Conservation (phyloP, 2,888 invertebrate genomes). For the Xylophagus ater region DNA sequence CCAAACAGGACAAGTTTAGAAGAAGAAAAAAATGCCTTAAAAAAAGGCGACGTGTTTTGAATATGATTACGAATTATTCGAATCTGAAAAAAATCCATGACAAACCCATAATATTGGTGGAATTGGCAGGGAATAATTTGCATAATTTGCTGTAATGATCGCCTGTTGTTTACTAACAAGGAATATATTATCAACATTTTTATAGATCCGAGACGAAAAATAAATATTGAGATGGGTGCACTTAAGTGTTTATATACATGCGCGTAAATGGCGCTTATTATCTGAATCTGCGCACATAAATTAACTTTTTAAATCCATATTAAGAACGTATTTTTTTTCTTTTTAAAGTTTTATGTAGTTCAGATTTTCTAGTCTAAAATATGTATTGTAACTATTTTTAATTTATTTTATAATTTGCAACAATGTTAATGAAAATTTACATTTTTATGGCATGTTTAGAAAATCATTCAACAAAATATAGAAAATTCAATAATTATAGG, state of each 20-base stretch:
- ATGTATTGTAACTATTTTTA: background rate
- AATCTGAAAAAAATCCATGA: no score
- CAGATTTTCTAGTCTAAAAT: no score
- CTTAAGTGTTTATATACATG: constrained; percentile 9
- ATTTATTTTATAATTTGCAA: constrained; percentile 1
- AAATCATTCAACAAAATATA: no score
- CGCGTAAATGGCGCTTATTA: constrained; percentile 16
- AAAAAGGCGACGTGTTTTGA: constrained; percentile 21
- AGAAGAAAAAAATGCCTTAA: constrained; percentile 13
- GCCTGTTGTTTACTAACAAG: constrained; percentile 17
- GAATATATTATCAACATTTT: constrained; percentile 13
- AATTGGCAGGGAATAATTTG: constrained; percentile 13
- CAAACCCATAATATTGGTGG: constrained; percentile 13
- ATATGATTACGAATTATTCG: constrained; percentile 22
- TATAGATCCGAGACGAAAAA: no score
- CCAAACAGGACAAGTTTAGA: no score
- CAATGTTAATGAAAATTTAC: no score
- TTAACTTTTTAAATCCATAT: no score
- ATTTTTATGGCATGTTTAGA: no score
- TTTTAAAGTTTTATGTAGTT: no score
- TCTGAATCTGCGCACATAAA: constrained; percentile 15
- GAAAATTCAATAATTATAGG: no score
- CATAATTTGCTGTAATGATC: constrained; percentile 19
- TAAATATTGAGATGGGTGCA: constrained; percentile 1
- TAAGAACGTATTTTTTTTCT: no score